Evolutionary conservation across 2,113 vertebrate genomes (phyloP).

Genomic region (Ciconia stormi): DNA sequence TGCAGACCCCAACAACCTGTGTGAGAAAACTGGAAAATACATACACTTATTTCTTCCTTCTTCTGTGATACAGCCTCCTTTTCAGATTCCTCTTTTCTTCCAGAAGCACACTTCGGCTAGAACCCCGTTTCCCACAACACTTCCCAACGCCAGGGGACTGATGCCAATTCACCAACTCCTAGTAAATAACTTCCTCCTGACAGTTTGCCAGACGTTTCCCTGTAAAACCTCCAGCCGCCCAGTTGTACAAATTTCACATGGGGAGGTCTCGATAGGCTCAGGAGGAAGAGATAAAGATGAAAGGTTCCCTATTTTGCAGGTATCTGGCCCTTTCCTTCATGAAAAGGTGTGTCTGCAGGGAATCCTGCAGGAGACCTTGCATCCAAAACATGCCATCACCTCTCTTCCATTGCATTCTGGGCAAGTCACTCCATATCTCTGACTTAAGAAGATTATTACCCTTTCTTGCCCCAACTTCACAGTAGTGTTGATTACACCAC

Average conservation of each 20-base stretch:
- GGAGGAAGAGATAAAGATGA: slow-evolving; percentile 29
- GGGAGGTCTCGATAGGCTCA: neutral
- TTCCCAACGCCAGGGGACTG: neutral
- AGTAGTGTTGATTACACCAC: neutral
- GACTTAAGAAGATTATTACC: neutral
- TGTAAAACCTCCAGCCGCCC: neutral
- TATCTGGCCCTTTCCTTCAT: neutral
- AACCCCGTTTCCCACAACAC: neutral
- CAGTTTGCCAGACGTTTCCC: neutral
- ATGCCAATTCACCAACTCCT: neutral
- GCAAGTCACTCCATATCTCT: neutral
- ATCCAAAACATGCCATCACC: neutral
- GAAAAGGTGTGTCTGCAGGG: neutral
- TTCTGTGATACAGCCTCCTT: neutral
- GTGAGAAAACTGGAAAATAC: neutral
- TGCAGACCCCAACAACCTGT: neutral
- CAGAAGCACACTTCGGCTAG: neutral
- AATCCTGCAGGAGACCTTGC: neutral
- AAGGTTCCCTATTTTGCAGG: neutral
- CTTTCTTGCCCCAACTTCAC: neutral
- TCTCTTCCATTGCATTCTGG: neutral
- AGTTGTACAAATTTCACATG: neutral
- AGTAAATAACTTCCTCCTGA: slow-evolving; percentile 11
- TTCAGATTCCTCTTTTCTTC: neutral
- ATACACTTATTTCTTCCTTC: neutral